These are phyloP conservation scores for Dichetophora obliterata DNA, from an alignment of 2,888 invertebrate genomes.

Conservation along the genomic window DNA sequence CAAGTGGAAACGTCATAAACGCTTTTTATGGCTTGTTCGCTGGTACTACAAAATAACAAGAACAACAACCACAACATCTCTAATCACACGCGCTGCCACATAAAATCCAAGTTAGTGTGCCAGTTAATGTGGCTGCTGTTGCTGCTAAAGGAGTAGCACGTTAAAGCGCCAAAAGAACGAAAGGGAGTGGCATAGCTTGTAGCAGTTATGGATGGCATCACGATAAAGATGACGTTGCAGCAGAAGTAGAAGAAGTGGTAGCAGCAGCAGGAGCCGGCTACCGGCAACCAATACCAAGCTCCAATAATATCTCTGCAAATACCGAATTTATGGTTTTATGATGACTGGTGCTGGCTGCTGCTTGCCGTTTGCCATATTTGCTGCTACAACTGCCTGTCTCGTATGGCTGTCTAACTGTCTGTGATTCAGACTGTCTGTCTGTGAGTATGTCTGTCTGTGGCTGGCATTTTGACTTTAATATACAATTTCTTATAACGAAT, in stretches of 20 bases:
- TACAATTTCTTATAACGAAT: constrained; percentile 10
- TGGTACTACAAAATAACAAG: not conserved
- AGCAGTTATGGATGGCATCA: constrained; percentile 9
- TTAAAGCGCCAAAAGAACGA: not conserved
- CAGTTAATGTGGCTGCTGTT: not conserved
- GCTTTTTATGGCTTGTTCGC: constrained; percentile 10
- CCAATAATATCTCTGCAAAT: constrained; percentile 53
- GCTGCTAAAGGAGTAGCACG: not conserved
- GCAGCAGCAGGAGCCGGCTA: not conserved
- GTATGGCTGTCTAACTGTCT: constrained; percentile 7
- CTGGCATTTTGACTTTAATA: constrained; percentile 17
- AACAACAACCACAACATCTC: not conserved
- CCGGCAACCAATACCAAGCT: constrained; percentile 5
- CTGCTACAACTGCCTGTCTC: not conserved
- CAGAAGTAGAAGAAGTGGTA: not conserved
- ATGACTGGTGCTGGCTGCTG: constrained; percentile 59
- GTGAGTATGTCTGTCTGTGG: not conserved
- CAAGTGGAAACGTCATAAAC: not conserved
- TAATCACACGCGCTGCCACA: not conserved
- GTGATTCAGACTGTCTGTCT: not conserved
- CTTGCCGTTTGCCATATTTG: not conserved
- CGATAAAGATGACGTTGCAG: constrained; percentile 20
- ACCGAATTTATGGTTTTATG: constrained; percentile 65
- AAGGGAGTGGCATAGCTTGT: not conserved
- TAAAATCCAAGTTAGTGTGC: constrained; percentile 14